phyloP scores from a whole-genome alignment of 1,140 invertebrate species.

The Drosophila murphyi region DNA sequence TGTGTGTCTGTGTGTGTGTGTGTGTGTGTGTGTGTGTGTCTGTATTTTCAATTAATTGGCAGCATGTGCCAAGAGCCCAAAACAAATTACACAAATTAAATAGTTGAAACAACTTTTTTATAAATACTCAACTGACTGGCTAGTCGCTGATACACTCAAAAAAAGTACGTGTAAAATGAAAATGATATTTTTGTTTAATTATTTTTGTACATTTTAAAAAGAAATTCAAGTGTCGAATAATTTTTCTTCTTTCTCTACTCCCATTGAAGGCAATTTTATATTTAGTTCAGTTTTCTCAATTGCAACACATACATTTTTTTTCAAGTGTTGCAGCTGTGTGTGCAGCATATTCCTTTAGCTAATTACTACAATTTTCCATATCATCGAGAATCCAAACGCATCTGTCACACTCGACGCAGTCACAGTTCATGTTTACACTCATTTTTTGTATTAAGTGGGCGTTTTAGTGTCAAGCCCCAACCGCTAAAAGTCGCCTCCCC shows the following conservation, averaged over 20 bases:
- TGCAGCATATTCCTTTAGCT: neutral
- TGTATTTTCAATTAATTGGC: constrained; percentile 67
- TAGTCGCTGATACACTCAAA: neutral
- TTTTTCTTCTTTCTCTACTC: neutral
- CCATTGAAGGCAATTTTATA: neutral
- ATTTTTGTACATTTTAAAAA: too few species aligned
- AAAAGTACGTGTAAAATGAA: too few species aligned
- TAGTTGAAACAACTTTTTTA: constrained; percentile 21
- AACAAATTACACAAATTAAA: constrained; percentile 45
- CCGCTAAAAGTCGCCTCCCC: neutral
- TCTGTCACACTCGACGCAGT: constrained; percentile 21
- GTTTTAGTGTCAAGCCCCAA: constrained; percentile 43
- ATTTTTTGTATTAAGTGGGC: constrained; percentile 58
- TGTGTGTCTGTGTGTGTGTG: constrained; percentile 18
- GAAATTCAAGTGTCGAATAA: neutral
- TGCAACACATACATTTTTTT: too few species aligned
- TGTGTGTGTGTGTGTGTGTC: constrained; percentile 14
- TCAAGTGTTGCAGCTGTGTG: neutral
- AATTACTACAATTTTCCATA: constrained; percentile 31
- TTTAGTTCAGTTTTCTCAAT: neutral
- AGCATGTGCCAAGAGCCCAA: constrained; percentile 59
- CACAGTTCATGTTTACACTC: constrained; percentile 44
- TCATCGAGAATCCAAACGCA: constrained; percentile 26
- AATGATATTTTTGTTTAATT: too few species aligned
- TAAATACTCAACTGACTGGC: neutral